A percentile compares a stretch with the other conserved stretches of the same genome.
These are phyloP conservation scores for Sus scrofa DNA, from an alignment of 2,113 vertebrate species.

Conservation along the genomic window DNA sequence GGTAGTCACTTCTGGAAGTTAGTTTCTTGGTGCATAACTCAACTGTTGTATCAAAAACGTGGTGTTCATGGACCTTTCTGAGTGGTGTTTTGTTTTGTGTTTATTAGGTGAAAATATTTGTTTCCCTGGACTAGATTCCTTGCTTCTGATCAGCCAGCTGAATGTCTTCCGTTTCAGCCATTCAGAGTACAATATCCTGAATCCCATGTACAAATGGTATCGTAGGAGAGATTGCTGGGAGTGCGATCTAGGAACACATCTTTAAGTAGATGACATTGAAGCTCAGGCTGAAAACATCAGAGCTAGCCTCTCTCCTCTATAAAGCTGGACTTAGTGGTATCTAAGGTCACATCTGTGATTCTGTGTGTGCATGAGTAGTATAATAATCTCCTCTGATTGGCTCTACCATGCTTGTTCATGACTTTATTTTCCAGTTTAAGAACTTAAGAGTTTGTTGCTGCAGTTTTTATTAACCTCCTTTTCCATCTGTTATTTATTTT, in stretches of 20 bases:
- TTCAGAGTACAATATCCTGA: background rate
- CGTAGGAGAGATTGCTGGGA: background rate
- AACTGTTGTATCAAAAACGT: background rate
- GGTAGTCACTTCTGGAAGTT: background rate
- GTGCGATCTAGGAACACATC: background rate
- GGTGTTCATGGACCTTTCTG: background rate
- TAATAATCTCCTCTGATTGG: background rate
- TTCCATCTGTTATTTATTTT: background rate
- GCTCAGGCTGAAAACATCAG: background rate
- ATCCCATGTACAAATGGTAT: background rate
- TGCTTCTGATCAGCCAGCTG: background rate
- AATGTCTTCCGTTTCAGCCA: background rate
- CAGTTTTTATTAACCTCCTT: background rate
- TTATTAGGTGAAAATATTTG: background rate
- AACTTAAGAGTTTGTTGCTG: background rate
- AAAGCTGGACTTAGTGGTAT: background rate
- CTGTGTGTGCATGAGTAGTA: background rate
- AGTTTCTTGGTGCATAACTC: background rate
- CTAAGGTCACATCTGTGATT: background rate
- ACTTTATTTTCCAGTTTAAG: background rate
- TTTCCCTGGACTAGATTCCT: background rate
- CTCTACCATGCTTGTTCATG: background rate
- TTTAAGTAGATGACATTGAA: background rate
- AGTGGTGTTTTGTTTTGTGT: constrained; percentile 21
- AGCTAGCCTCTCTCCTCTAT: background rate